Percentiles rank a stretch among this genome's conserved stretches.
phyloP scores from a whole-genome alignment of 2,113 vertebrate genomes.

The Ariopsis seemanni region DNA sequence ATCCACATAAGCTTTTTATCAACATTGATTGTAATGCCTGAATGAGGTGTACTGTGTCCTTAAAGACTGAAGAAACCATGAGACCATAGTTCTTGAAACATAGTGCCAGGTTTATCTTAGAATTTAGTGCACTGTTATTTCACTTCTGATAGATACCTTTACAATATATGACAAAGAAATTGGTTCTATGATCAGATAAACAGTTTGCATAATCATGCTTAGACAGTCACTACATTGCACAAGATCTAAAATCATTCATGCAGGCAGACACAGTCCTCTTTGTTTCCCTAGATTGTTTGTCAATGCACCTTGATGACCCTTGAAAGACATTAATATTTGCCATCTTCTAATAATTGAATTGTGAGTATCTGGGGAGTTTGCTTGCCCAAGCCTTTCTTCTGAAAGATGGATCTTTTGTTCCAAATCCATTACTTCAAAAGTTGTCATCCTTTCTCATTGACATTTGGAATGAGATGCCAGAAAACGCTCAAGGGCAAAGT shows the following conservation, averaged over 20 bases:
- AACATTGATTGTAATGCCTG: conserved; percentile 41
- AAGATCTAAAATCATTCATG: conserved; percentile 25
- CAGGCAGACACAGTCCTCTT: conserved; percentile 10
- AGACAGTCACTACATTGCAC: background rate
- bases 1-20: conserved; percentile 59
- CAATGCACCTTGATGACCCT: conserved; percentile 46
- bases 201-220: conserved; percentile 24
- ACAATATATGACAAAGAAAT: background rate
- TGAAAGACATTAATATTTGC: conserved; percentile 38
- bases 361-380: conserved; percentile 29
- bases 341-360: conserved; percentile 46
- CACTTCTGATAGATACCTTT: background rate
- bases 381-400: conserved; percentile 30
- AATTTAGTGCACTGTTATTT: conserved; percentile 22
- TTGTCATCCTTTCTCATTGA: conserved; percentile 47
- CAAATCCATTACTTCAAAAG: conserved; percentile 40
- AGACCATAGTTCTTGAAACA: conserved; percentile 8
- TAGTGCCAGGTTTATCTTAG: conserved; percentile 10
- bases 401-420: conserved; percentile 46
- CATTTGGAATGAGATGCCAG: conserved; percentile 46
- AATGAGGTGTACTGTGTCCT: conserved; percentile 32
- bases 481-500: conserved; percentile 50
- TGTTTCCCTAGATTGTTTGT: conserved; percentile 29
- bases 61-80: conserved; percentile 34
- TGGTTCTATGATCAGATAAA: conserved; percentile 14